phyloP scores from a whole-genome alignment of 2,888 invertebrate species.

The Eupithecia centaureata region DNA sequence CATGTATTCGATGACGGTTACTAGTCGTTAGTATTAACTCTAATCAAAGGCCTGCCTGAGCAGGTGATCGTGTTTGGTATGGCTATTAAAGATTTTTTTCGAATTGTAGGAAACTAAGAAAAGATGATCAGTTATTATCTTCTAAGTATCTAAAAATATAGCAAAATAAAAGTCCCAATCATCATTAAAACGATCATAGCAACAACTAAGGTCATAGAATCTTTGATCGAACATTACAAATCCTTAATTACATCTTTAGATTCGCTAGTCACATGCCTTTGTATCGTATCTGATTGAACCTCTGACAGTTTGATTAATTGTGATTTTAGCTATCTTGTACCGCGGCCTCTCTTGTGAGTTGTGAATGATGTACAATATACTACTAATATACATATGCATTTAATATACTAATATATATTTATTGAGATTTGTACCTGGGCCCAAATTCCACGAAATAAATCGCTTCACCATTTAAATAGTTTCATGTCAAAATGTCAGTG shows the following conservation, averaged over 20 bases:
- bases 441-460: no score
- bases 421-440: not conserved
- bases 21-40: no score
- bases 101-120: not conserved
- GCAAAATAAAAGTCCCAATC: not conserved
- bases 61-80: not conserved
- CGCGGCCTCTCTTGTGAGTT: not conserved
- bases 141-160: not conserved
- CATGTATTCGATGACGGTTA: no score
- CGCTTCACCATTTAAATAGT: no score
- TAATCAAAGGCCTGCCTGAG: not conserved
- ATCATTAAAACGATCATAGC: not conserved
- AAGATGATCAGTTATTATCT: not conserved
- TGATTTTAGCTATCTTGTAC: slow-evolving; percentile 32
- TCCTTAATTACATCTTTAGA: slow-evolving; percentile 50
- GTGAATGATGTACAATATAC: not conserved
- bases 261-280: slow-evolving; percentile 51
- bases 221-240: slow-evolving; percentile 11
- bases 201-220: not conserved
- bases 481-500: no score
- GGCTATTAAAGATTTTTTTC: not conserved
- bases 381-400: not conserved
- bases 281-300: slow-evolving; percentile 44
- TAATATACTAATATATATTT: not conserved
- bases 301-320: slow-evolving; percentile 49